Evolutionary conservation across 1,140 invertebrate genomes (phyloP), one percentile per base, ranked within the genome.

Genomic region (Oryctes rhinoceros): DNA sequence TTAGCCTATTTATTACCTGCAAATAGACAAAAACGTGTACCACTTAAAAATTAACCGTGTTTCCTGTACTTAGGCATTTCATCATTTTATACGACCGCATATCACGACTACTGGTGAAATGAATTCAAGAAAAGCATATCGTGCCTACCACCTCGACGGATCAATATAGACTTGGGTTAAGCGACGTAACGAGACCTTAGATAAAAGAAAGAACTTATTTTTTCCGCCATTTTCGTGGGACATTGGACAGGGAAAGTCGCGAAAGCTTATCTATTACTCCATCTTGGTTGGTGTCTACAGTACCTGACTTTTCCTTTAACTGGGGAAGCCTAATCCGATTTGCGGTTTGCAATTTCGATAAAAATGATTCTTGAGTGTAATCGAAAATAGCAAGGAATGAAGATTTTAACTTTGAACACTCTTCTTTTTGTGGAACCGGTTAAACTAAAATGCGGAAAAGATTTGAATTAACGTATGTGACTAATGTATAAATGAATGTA

Each of bases 21-120:
- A 44, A 10, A 44, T 44, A 7, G 39, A 44, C 39, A 44, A 44
- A 44, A 44, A 10, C 9, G 53, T 13, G 53, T 30, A 62, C 20
- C 13, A 6, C 53, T 62, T 62, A 2, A 20, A 62, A 62, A 18
- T 62, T 62, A 3, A 10, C 39, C 9, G 39, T 44, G 39, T 44
- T 44, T 62, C 13, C 15, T 62, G 13, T 18, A 62, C 53, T 62
- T n/a, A 62, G 53, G 13, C 13, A 4, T 62, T 62, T 62, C 53
- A 2, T 20, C 13, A 15, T 62, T 62, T 62, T 62, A 62, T 62
- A 62, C 13, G 53, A 20, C 53, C 0, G 9, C 7, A 62, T 62
- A 62, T 62, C 53, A 62, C 53, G 53, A n/a, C 53, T 10, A 20
- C 53, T 62, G 53, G 53, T n/a, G 53, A 62, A 62, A 5, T 62